Base-by-base conservation (phyloP, 2,797 vertebrate genomes). In the Bryconaethiops microstoma region DNA sequence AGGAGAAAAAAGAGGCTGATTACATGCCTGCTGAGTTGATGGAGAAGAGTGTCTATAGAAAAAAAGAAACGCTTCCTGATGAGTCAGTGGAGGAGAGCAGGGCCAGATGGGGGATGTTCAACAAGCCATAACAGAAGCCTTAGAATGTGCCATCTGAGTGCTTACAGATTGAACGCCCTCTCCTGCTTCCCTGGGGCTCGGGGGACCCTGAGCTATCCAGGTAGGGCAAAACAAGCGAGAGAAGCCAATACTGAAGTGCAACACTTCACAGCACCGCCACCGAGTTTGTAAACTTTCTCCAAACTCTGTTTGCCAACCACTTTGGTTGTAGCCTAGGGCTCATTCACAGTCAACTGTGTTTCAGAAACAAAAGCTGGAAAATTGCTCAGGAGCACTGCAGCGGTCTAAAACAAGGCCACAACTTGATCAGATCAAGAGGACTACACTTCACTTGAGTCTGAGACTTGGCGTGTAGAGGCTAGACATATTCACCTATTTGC, bases 401-500 rank as follows among this genome's bases (percentile, higher is more conserved):
- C 16, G 39, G 54, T 9, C 42, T 13, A 48, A 67, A 80, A 52
- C 29, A 10, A 25, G 35, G 67, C 29, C 57, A 29, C 14, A 39
- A 16, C 45, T 14, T 42, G 69, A 67, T 65, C 29, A 52, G 29
- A 62, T 52, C 17, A 45, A 6, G 39, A 45, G 39, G 8, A 17
- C 50, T 48, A 6, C 13, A 4, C 48, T 17, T 19, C 16, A 40
- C 8, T 48, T 0, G 25, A 45, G 50, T 35, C 9, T 9, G 23
- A 6, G 25, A 55, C 29, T 55, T 55, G 63, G 70, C 69, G 74
- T 63, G 45, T 77, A 83, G 52, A 10, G 60, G 76, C 76, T 79
- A 88, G 87, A 84, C 88, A 88, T 80, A 84, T 87, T 91, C 84
- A 84, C 83, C 45, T 84, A 86, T 76, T 86, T 89, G 88, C 88